phyloP scores from a whole-genome alignment of 2,888 invertebrate genomes.

The Choristoneura rosaceana region DNA sequence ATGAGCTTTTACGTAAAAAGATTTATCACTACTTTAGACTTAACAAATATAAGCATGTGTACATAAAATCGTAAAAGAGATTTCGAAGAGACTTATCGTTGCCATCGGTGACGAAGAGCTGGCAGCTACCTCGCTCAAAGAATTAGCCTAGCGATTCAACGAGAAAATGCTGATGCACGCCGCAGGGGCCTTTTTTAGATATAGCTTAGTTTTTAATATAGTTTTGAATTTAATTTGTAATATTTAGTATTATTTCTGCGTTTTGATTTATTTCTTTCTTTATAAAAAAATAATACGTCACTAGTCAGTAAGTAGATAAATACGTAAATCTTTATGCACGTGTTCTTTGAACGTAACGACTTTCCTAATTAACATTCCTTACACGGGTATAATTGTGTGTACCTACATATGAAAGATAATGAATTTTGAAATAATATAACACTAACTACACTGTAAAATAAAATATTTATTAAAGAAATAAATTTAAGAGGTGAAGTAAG shows the following conservation, averaged over 20 bases:
- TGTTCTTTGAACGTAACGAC: slow-evolving; percentile 57
- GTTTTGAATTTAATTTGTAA: too few relatives aligned
- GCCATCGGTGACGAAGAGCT: too few relatives aligned
- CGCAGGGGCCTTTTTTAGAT: too few relatives aligned
- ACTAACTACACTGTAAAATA: background rate
- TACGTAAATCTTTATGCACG: slow-evolving; percentile 40
- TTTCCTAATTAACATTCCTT: slow-evolving; percentile 79
- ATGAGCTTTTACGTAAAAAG: background rate
- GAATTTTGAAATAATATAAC: slow-evolving; percentile 14
- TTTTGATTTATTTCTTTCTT: too few relatives aligned
- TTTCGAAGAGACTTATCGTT: too few relatives aligned
- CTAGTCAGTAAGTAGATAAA: slow-evolving; percentile 39
- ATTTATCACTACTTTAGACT: slow-evolving; percentile 11
- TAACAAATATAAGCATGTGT: background rate
- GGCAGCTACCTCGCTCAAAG: too few relatives aligned
- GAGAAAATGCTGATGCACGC: too few relatives aligned
- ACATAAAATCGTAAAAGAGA: slow-evolving; percentile 30
- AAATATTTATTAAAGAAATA: background rate
- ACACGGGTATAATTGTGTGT: slow-evolving; percentile 50
- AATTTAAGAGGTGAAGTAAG: background rate
- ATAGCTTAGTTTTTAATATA: too few relatives aligned
- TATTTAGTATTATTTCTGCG: too few relatives aligned
- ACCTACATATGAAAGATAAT: slow-evolving; percentile 21
- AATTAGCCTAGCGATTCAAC: too few relatives aligned
- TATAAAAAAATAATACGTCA: too few relatives aligned